Base-by-base conservation (phyloP, 2,888 invertebrate species). In the Tipula vernalis region DNA sequence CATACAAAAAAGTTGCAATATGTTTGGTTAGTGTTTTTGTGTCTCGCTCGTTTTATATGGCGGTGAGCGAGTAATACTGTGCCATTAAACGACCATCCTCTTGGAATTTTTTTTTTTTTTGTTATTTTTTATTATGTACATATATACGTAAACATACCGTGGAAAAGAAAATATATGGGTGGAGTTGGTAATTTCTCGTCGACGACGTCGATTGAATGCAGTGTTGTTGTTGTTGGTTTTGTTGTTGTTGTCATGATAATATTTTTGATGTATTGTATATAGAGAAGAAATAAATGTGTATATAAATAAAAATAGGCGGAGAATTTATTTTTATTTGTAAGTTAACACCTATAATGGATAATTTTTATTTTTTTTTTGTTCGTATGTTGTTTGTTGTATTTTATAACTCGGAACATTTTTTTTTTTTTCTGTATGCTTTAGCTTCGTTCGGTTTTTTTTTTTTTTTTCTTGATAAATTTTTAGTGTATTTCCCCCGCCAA, bases 401-500 rank as follows among this genome's bases (percentile, higher is more conserved):
- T 84, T 84, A 84, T 84, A 71, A 71, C 10, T 28, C 28, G 39
- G 71, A 71, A 71, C 71, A 71, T 71, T 71, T 71, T 71, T 83
- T 85, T 85, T 85, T 28, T 28, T 28, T 28, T 28, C 2, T 28
- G 28, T 28, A 1, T 83, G 15, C 39, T 83, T 83, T 83, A 3
- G 36, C 41, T 85, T 85, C 41, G 36, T 85, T 85, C 84, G 84
- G 39, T 12, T 39, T 39, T 41, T 36, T 83, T 36, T 71, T 15
- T 71, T 71, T 71, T 5, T 71, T 42, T 84, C 36, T n/a, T 28
- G 28, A 28, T 28, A 28, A 28, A 36, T 85, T 41, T 86, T 42
- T 86, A 47, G 41, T 87, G 83, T 87, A 87, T 87, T 90, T 89
- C 89, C 90, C 90, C 90, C 89, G 90, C 90, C 90, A 90, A 90